phyloP scores from a whole-genome alignment of 2,888 invertebrate species.

The Hirtodrosophila histrioides region DNA sequence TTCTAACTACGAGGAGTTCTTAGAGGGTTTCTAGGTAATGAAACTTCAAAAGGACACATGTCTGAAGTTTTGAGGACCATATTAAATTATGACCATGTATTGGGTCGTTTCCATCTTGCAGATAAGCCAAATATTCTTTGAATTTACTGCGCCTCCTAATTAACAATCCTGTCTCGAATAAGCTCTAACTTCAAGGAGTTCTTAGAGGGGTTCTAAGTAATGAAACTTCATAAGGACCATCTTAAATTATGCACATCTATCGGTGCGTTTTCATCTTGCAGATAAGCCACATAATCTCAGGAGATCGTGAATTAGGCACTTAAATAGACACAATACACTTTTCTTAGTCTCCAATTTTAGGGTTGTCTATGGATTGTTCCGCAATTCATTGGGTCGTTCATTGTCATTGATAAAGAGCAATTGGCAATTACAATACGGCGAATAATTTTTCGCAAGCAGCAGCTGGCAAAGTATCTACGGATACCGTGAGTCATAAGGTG shows the following conservation, averaged over 20 bases:
- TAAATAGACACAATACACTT: slow-evolving; percentile 18
- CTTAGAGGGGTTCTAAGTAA: too few species aligned
- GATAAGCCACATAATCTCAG: slow-evolving; percentile 5
- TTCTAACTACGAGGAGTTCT: too few species aligned
- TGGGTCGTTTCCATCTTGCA: slow-evolving; percentile 2
- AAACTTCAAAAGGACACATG: too few species aligned
- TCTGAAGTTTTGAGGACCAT: too few species aligned
- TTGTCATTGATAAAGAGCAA: slow-evolving; percentile 71
- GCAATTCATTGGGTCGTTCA: slow-evolving; percentile 49
- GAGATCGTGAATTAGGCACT: slow-evolving; percentile 31
- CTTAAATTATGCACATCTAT: not conserved
- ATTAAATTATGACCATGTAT: not conserved
- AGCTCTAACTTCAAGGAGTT: too few species aligned
- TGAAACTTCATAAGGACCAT: too few species aligned
- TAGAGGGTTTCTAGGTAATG: too few species aligned
- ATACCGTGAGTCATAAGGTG: slow-evolving; percentile 57
- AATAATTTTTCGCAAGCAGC: slow-evolving; percentile 61
- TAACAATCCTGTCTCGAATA: too few species aligned
- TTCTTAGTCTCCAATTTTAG: slow-evolving; percentile 24
- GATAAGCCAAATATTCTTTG: slow-evolving; percentile 6
- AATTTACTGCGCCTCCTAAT: too few species aligned
- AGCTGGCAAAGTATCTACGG: slow-evolving; percentile 52
- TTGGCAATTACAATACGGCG: slow-evolving; percentile 59
- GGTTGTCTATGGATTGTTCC: slow-evolving; percentile 39
- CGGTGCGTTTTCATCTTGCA: slow-evolving; percentile 3